Base-by-base conservation (phyloP, 2,113 vertebrate genomes). In the Menura novaehollandiae region DNA sequence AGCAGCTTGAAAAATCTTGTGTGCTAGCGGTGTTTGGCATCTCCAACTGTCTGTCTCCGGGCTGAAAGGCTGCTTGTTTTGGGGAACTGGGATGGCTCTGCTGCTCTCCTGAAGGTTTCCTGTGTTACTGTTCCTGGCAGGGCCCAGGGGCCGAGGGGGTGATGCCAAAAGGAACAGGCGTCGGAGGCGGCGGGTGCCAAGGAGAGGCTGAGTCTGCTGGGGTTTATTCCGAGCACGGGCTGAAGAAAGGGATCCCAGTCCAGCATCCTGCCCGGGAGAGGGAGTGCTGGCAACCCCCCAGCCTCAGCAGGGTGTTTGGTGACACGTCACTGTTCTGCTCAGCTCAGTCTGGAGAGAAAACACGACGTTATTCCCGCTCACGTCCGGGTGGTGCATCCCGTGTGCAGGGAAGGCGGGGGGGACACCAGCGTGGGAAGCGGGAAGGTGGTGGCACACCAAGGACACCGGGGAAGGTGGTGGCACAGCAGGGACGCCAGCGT, bases 41-140 rank as follows among this genome's bases (percentile, higher is more conserved):
- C 64, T 55, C 68, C 55, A 63, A 4, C 93, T 7, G 32, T 92
- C 93, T 96, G 94, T 69, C 58, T 95, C 11, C 59, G 27, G 89
- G 58, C 89, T 95, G 93, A 97, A 97, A 95, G 91, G 14, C 84
- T 41, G 67, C 90, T 95, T 97, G 79, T 97, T 91, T 89, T 0
- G 3, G 77, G 80, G 52, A 92, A 51, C 63, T 39, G 82, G 93
- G 88, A 52, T 52, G 75, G 63, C 79, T 92, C 63, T 80, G 81
- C 92, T 89, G 88, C 26, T 74, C 77, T 96, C 81, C 86, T 93
- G 17, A 47, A 73, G 73, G 49, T 49, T 78, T 47, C 79, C 81
- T 80, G 60, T 92, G 66, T 46, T 88, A 32, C 0, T 41, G 2
- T 72, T 92, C 58, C 56, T 89, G 93, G 91, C 88, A 95, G 72